Conservation (phyloP, 2,113 vertebrate species). For the Caretta caretta region DNA sequence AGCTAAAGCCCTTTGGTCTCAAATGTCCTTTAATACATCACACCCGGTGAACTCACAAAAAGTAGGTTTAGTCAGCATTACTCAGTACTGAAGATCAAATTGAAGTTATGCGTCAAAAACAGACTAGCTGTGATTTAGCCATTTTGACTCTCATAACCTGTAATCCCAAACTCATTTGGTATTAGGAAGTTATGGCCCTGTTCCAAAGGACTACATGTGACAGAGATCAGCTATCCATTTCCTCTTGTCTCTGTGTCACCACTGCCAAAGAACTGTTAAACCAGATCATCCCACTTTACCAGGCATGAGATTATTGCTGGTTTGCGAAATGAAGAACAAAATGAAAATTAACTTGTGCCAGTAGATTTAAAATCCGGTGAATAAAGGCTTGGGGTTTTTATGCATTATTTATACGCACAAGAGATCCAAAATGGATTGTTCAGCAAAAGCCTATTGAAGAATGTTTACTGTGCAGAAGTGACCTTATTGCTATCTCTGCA, state of each 20-base stretch:
- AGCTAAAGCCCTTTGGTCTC: background rate
- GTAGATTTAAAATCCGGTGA: constrained; percentile 20
- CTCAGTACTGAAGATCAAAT: accelerated
- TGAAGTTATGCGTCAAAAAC: constrained; percentile 43
- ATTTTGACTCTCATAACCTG: constrained; percentile 68
- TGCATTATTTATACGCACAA: background rate
- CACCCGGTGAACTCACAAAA: background rate
- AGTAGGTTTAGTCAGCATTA: background rate
- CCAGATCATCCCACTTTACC: constrained; percentile 80
- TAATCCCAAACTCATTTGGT: constrained; percentile 63
- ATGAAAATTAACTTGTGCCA: constrained; percentile 26
- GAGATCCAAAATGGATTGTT: constrained; percentile 16
- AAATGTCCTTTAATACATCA: background rate
- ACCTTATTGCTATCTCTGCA: constrained; percentile 11
- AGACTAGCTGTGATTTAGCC: constrained; percentile 38
- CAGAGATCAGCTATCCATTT: constrained; percentile 73
- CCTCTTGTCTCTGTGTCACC: constrained; percentile 79
- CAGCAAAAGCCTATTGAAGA: background rate
- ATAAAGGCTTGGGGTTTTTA: constrained; percentile 45
- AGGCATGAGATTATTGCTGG: constrained; percentile 56
- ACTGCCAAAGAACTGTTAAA: constrained; percentile 78
- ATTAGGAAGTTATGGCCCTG: constrained; percentile 51
- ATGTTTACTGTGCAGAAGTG: background rate
- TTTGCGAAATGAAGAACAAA: constrained; percentile 44
- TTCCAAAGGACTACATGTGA: constrained; percentile 69